phyloP scores from a whole-genome alignment of 2,888 invertebrate species.

The Vesta saturnalis region DNA sequence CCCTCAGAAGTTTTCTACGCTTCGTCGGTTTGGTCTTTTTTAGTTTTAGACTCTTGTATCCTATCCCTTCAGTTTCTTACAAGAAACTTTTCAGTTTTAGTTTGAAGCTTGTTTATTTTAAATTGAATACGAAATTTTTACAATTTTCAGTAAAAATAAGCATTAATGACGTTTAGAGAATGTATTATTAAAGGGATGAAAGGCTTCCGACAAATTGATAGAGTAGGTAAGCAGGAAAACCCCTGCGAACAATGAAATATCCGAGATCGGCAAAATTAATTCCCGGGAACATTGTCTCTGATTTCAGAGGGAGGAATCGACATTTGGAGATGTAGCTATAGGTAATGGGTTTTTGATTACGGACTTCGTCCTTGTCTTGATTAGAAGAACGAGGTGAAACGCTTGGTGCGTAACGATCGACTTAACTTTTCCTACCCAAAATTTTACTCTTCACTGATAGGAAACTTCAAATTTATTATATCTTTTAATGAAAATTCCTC shows the following conservation, averaged over 20 bases:
- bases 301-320: slow-evolving; percentile 33
- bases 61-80: slow-evolving; percentile 33
- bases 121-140: slow-evolving; percentile 47
- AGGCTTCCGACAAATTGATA: slow-evolving; percentile 44
- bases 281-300: slow-evolving; percentile 42
- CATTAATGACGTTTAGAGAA: slow-evolving; percentile 29
- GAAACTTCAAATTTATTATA: slow-evolving; percentile 14
- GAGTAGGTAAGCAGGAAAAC: slow-evolving; percentile 38
- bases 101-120: slow-evolving; percentile 41
- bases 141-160: slow-evolving; percentile 14
- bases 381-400: slow-evolving; percentile 46
- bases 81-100: slow-evolving; percentile 38
- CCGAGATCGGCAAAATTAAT: slow-evolving; percentile 43
- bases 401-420: slow-evolving; percentile 52
- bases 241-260: slow-evolving; percentile 40
- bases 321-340: slow-evolving; percentile 41
- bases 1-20: slow-evolving; percentile 47
- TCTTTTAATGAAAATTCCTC: slow-evolving; percentile 15
- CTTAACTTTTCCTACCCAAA: slow-evolving; percentile 45
- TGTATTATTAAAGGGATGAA: slow-evolving; percentile 39
- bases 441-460: slow-evolving; percentile 12
- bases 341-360: slow-evolving; percentile 60
- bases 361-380: slow-evolving; percentile 48
- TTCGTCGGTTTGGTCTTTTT: slow-evolving; percentile 37
- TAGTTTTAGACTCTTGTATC: slow-evolving; percentile 27